These are phyloP conservation scores for Stegophylla sp. DNA, from an alignment of 2,888 invertebrate genomes.

Conservation along the genomic window DNA sequence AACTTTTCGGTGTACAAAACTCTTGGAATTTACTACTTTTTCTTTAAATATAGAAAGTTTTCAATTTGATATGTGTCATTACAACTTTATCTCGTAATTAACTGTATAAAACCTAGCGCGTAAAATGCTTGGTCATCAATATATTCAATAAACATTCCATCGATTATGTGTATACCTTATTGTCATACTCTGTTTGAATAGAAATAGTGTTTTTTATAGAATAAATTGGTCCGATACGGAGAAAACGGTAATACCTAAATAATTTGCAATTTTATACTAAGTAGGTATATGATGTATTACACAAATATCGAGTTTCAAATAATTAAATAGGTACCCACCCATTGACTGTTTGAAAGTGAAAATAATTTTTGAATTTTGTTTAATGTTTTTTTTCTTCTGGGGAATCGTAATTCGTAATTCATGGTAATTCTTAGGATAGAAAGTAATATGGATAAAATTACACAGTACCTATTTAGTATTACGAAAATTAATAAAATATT, in stretches of 20 bases:
- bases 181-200: conserved; percentile 13
- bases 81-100: conserved; percentile 1
- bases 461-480: no score
- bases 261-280: not conserved
- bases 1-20: not conserved
- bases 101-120: not conserved
- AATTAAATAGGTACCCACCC: not conserved
- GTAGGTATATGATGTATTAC: not conserved
- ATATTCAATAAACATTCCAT: not conserved
- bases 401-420: not conserved
- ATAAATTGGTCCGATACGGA: not conserved
- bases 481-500: not conserved
- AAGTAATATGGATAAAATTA: not conserved
- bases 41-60: conserved; percentile 27
- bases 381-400: not conserved
- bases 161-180: not conserved
- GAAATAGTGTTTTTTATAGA: not conserved
- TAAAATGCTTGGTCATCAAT: conserved; percentile 10
- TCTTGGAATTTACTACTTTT: conserved; percentile 9
- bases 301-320: not conserved
- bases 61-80: not conserved
- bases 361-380: not conserved
- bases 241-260: conserved; percentile 1
- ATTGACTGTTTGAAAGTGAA: no score
- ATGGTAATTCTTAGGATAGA: no score